phyloP scores from a whole-genome alignment of 1,140 invertebrate species.

The Drosophila gunungcola region DNA sequence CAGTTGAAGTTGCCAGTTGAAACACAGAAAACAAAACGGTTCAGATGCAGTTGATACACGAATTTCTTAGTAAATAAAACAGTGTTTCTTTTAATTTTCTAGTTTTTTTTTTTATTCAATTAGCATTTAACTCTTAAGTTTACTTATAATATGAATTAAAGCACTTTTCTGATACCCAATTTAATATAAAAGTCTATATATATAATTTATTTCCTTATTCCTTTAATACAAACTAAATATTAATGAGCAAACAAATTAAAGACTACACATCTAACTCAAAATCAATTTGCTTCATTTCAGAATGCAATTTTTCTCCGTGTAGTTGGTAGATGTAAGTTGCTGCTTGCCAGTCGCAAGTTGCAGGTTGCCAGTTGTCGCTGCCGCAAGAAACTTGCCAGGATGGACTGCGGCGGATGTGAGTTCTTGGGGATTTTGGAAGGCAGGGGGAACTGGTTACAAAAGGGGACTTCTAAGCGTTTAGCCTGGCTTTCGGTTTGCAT shows the following conservation, averaged over 20 bases:
- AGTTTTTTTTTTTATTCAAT: too few relatives aligned
- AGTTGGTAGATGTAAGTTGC: constrained; percentile 6
- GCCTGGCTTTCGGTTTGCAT: constrained; percentile 35
- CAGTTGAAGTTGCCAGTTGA: constrained; percentile 36
- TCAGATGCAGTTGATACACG: too few relatives aligned
- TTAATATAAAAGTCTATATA: too few relatives aligned
- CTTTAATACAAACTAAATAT: too few relatives aligned
- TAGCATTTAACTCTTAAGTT: too few relatives aligned
- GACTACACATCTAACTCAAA: too few relatives aligned
- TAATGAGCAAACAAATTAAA: background rate
- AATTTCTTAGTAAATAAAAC: too few relatives aligned
- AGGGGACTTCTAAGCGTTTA: constrained; percentile 62
- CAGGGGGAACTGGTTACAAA: background rate
- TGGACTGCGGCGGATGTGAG: constrained; percentile 75
- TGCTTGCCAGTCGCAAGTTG: constrained; percentile 22
- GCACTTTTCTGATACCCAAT: too few relatives aligned
- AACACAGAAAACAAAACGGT: constrained; percentile 6
- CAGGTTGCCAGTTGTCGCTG: constrained; percentile 40
- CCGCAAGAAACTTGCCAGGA: constrained; percentile 67
- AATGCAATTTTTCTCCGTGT: constrained; percentile 5
- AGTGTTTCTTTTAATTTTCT: too few relatives aligned
- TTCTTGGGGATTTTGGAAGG: constrained; percentile 12
- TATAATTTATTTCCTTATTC: too few relatives aligned
- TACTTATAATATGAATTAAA: too few relatives aligned
- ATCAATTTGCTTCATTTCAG: too few relatives aligned